These are phyloP conservation scores for Tragelaphus eurycerus DNA, from an alignment of 2,797 vertebrate genomes.

Conservation along the genomic window DNA sequence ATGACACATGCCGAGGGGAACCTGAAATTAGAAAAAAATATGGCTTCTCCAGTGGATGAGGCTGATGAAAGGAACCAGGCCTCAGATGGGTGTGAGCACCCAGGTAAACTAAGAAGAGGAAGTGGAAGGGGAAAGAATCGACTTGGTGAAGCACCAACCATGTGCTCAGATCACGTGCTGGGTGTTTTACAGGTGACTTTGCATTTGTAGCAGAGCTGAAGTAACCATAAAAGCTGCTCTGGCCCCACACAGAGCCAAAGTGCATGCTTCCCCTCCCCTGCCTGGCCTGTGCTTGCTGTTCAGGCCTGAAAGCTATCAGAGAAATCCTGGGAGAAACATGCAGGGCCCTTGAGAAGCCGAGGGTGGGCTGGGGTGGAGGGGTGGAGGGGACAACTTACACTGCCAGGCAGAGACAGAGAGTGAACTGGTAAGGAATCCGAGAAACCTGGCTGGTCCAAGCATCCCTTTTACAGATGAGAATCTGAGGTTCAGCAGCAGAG, in stretches of 20 bases:
- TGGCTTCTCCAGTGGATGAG: background rate
- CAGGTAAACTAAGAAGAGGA: background rate
- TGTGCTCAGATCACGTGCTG: background rate
- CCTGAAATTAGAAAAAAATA: background rate
- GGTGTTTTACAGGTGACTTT: background rate
- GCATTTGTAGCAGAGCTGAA: background rate
- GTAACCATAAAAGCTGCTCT: background rate
- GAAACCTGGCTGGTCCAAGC: background rate
- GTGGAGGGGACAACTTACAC: no score
- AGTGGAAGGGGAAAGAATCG: background rate
- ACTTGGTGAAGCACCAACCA: background rate
- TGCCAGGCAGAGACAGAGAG: background rate
- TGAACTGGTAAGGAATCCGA: background rate
- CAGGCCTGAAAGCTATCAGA: background rate
- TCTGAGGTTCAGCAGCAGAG: background rate
- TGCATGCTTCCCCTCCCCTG: accelerated
- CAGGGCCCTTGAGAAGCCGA: background rate
- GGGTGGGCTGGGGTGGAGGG: accelerated
- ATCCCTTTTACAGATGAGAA: background rate
- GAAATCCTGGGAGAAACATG: background rate
- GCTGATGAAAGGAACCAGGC: background rate
- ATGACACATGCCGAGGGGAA: background rate
- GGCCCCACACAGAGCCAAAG: background rate
- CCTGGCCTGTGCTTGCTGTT: background rate
- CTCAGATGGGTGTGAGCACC: background rate